Evolutionary conservation across 30 jellyfish, hydroid and myxozoan genomes (phyloP).

Genomic region (Turritopsis dohrnii): DNA sequence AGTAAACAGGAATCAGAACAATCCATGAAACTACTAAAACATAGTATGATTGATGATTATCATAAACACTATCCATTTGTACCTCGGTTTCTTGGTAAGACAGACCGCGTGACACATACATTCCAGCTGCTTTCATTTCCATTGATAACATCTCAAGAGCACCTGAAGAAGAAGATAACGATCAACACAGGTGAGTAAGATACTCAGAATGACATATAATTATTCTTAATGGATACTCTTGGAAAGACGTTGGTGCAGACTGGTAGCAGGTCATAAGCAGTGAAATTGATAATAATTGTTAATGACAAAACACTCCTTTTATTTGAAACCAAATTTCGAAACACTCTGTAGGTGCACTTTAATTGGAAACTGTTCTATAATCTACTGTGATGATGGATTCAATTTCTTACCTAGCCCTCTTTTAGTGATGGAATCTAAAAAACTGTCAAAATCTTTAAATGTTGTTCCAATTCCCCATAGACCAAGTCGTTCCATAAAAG

Average conservation of each 20-base stretch:
- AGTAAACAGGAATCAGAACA: not conserved
- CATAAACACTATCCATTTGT: not conserved
- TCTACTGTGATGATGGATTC: too few species aligned
- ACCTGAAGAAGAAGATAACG: constrained; percentile 28
- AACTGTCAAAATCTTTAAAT: constrained; percentile 62
- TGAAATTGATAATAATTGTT: too few species aligned
- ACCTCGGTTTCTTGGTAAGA: constrained; percentile 94
- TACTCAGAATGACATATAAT: too few species aligned
- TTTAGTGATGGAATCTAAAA: constrained; percentile 54
- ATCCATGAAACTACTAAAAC: not conserved
- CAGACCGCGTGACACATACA: constrained; percentile 87
- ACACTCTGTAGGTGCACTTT: too few species aligned
- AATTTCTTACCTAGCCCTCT: constrained; percentile 79
- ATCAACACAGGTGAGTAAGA: not conserved
- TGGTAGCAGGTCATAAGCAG: too few species aligned
- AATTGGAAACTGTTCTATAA: too few species aligned
- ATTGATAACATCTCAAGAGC: constrained; percentile 94
- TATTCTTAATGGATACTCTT: too few species aligned
- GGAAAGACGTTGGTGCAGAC: too few species aligned
- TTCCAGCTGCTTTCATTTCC: constrained; percentile 98
- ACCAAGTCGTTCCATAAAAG: constrained; percentile 91
- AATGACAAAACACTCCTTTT: too few species aligned
- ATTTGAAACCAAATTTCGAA: too few species aligned
- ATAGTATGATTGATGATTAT: not conserved
- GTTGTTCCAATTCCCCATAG: constrained; percentile 94